phyloP scores from a whole-genome alignment of 2,113 vertebrate genomes.

The Falcunculus frontatus region DNA sequence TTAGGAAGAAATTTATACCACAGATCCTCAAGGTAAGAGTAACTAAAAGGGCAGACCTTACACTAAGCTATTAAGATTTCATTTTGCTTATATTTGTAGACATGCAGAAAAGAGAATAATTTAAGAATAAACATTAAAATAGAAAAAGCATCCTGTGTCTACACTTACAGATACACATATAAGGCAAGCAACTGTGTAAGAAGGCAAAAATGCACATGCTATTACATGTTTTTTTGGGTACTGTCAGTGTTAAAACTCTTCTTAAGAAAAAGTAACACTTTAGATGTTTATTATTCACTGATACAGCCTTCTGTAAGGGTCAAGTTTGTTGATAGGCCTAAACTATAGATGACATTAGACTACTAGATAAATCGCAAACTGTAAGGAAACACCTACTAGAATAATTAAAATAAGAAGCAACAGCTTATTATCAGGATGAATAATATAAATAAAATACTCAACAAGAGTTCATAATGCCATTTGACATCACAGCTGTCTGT shows the following conservation, averaged over 20 bases:
- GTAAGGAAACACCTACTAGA: not conserved
- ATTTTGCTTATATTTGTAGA: not conserved
- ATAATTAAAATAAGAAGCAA: not conserved
- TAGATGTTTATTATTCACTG: not conserved
- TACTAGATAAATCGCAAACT: not conserved
- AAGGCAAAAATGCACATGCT: not conserved
- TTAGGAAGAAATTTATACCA: not conserved
- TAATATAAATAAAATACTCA: not conserved
- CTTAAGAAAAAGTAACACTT: not conserved
- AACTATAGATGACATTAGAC: not conserved
- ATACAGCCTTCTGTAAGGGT: not conserved
- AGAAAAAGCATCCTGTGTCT: not conserved
- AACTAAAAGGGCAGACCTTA: not conserved
- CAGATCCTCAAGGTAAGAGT: not conserved
- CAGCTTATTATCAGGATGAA: not conserved
- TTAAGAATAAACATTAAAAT: not conserved
- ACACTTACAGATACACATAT: not conserved
- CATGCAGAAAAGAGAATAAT: not conserved
- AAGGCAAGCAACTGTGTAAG: not conserved
- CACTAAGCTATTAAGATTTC: not conserved
- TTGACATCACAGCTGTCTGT: not conserved
- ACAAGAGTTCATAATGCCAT: not conserved
- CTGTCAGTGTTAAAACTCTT: not conserved
- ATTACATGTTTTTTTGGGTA: not conserved
- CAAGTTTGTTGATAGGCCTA: not conserved